Evolutionary conservation across 2,888 invertebrate species (phyloP).

Genomic region (Terebella lapidaria): DNA sequence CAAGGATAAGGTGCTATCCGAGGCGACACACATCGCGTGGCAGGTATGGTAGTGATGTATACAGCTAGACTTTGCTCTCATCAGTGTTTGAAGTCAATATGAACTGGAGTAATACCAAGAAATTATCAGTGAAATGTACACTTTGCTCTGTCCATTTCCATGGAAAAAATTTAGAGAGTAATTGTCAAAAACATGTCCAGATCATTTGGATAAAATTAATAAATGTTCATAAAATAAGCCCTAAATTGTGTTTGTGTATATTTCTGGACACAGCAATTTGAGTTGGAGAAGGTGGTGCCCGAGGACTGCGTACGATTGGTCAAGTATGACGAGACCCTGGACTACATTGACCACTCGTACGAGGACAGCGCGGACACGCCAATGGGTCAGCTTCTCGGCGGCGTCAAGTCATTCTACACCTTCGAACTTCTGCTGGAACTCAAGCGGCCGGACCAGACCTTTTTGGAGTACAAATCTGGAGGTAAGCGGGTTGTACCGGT

Average conservation of each 20-base stretch:
- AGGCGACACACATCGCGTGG: constrained; percentile 62
- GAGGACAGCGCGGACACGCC: constrained; percentile 34
- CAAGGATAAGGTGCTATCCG: constrained; percentile 60
- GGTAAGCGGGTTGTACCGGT: constrained; percentile 51
- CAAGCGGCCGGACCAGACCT: constrained; percentile 60
- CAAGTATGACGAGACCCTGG: constrained; percentile 63
- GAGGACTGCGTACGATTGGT: constrained; percentile 69
- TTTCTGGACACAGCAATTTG: constrained; percentile 61
- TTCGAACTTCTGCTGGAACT: constrained; percentile 67
- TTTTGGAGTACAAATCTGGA: constrained; percentile 63
- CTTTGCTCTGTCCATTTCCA: no score
- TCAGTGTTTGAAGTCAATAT: not conserved
- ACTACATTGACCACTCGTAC: constrained; percentile 57
- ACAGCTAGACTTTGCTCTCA: not conserved
- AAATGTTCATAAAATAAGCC: no score
- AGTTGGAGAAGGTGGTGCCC: constrained; percentile 60
- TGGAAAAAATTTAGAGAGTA: no score
- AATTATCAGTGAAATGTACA: no score
- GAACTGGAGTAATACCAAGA: no score
- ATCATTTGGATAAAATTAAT: no score
- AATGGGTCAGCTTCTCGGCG: constrained; percentile 56
- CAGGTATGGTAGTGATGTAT: constrained; percentile 43
- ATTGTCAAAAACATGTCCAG: no score
- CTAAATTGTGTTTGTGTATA: no score
- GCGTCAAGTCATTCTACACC: constrained; percentile 54